Conservation (phyloP, 2,888 invertebrate genomes). For the Parnassius glacialis region DNA sequence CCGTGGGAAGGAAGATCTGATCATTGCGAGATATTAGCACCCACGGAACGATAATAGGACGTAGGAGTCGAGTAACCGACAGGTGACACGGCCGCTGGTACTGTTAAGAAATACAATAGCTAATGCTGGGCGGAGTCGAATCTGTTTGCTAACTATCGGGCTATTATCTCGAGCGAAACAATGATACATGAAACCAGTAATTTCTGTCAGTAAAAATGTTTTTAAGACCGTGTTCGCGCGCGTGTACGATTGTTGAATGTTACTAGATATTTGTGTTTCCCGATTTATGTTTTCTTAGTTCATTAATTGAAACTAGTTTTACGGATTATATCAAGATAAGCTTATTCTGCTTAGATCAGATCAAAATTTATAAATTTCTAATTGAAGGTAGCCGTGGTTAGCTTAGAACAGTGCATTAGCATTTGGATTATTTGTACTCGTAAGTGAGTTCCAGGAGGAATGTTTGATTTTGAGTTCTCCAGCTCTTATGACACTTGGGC, state of each 20-base stretch:
- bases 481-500: too few species aligned
- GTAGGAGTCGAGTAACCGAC: conserved; percentile 13
- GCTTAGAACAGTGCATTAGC: too few species aligned
- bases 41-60: not conserved
- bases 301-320: not conserved
- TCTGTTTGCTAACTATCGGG: conserved; percentile 8
- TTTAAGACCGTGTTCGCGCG: not conserved
- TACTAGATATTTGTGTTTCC: conserved; percentile 1
- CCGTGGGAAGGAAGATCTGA: conserved; percentile 8
- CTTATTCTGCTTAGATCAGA: too few species aligned
- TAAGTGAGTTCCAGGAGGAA: too few species aligned
- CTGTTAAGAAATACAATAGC: conserved; percentile 7
- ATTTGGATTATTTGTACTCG: too few species aligned
- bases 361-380: too few species aligned
- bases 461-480: too few species aligned
- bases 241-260: conserved; percentile 2
- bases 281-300: not conserved
- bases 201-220: not conserved
- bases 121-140: conserved; percentile 3
- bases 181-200: not conserved
- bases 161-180: not conserved
- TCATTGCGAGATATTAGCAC: not conserved
- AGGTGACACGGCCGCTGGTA: conserved; percentile 2
- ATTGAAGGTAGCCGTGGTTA: too few species aligned
- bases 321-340: not conserved